Percentiles rank a stretch among this genome's conserved stretches.
phyloP scores from a whole-genome alignment of 2,113 vertebrate species.

The Oreocharis arfaki region DNA sequence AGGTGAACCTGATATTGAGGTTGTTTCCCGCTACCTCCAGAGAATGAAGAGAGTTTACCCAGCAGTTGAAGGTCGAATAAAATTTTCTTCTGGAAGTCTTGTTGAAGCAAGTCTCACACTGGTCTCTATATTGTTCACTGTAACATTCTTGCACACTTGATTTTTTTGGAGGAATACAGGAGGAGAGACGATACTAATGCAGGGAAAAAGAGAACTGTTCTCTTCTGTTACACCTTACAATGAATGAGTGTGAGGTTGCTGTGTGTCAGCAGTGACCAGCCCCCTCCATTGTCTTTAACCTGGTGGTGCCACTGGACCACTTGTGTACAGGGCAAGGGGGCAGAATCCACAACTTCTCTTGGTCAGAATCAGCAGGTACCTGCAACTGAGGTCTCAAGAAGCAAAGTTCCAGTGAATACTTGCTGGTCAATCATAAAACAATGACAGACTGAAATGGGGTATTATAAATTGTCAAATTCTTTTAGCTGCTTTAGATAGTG shows the following conservation, averaged over 20 bases:
- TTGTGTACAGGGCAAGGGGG: background rate
- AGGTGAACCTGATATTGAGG: conserved; percentile 83
- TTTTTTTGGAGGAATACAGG: background rate
- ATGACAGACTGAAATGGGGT: background rate
- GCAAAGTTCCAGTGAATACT: background rate
- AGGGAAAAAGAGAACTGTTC: background rate
- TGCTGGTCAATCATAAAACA: background rate
- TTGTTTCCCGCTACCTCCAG: conserved; percentile 80
- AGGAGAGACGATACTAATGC: background rate
- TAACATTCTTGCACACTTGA: conserved; percentile 15
- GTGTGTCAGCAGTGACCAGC: background rate
- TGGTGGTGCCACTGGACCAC: background rate
- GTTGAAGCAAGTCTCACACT: conserved; percentile 27
- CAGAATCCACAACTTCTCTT: background rate
- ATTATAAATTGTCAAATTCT: background rate
- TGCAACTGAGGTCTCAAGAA: background rate
- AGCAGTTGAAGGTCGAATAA: conserved; percentile 84
- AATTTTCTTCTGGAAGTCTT: conserved; percentile 62
- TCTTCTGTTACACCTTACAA: background rate
- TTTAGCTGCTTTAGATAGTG: background rate
- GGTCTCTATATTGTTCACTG: conserved; percentile 7
- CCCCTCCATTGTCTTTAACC: background rate
- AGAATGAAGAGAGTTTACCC: conserved; percentile 80
- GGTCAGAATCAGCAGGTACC: background rate
- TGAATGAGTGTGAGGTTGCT: background rate